Percentiles rank a stretch among this genome's conserved stretches.
Conservation (phyloP, 2,797 vertebrate species). For the Morus bassanus region DNA sequence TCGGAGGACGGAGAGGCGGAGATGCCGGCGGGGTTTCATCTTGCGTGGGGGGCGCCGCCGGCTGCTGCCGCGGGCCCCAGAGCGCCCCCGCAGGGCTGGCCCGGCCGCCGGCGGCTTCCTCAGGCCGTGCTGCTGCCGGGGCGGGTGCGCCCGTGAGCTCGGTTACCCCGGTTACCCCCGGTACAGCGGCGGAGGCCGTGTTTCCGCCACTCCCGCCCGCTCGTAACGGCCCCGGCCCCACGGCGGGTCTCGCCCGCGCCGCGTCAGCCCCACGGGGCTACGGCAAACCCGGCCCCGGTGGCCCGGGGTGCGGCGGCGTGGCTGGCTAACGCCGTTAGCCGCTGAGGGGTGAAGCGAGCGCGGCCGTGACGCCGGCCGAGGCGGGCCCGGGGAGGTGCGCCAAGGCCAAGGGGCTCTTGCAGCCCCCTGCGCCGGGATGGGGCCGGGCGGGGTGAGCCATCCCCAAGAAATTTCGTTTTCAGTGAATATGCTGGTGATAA, state of each 20-base stretch:
- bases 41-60: not conserved
- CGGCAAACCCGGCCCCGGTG: not conserved
- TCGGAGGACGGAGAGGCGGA: rapidly evolving
- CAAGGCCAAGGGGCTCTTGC: rapidly evolving
- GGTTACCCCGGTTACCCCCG: too few species aligned
- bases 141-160: not conserved
- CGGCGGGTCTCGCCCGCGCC: not conserved
- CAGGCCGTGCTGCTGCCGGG: not conserved
- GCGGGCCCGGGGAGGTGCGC: not conserved
- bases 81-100: too few species aligned
- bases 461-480: not conserved
- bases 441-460: rapidly evolving
- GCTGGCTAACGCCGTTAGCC: rapidly evolving
- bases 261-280: too few species aligned
- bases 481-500: too few species aligned
- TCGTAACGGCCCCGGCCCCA: not conserved
- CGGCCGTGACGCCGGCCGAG: rapidly evolving
- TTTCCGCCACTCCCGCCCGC: not conserved
- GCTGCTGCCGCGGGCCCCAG: too few species aligned
- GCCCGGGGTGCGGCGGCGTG: not conserved
- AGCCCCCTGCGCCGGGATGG: not conserved
- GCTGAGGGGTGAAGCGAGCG: rapidly evolving
- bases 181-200: not conserved
- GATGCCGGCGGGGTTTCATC: rapidly evolving
- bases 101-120: not conserved